Conservation (phyloP, 2,888 invertebrate species). For the Stenolophus ochropezus region DNA sequence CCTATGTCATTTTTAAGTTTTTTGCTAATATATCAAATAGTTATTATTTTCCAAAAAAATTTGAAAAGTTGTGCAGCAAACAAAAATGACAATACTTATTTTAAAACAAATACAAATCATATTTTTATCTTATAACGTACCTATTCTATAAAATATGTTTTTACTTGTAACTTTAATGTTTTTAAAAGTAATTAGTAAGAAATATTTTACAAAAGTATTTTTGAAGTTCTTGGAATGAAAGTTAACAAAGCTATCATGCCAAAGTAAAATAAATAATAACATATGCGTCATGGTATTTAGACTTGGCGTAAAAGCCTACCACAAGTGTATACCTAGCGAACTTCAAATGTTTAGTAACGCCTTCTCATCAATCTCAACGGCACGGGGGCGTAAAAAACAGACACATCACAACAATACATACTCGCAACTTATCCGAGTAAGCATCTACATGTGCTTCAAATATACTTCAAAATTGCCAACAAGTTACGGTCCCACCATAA, state of each 20-base stretch:
- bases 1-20: too few species aligned
- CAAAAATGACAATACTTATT: too few species aligned
- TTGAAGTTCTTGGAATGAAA: neutral
- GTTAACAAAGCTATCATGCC: neutral
- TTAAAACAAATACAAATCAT: too few species aligned
- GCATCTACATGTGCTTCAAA: neutral
- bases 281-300: slow-evolving; percentile 3
- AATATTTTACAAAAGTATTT: neutral
- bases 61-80: too few species aligned
- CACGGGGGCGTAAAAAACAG: slow-evolving; percentile 26
- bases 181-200: neutral
- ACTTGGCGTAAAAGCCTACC: neutral
- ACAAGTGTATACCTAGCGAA: neutral
- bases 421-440: slow-evolving; percentile 6
- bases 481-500: neutral
- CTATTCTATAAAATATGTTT: too few species aligned
- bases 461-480: slow-evolving; percentile 3
- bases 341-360: slow-evolving; percentile 28
- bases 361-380: slow-evolving; percentile 40
- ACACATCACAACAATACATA: slow-evolving; percentile 32
- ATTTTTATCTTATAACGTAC: too few species aligned
- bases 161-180: neutral
- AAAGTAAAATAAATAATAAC: neutral
- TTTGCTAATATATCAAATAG: too few species aligned
- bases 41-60: too few species aligned